phyloP scores from a whole-genome alignment of 2,797 vertebrate genomes.

The Myotis pilosus region DNA sequence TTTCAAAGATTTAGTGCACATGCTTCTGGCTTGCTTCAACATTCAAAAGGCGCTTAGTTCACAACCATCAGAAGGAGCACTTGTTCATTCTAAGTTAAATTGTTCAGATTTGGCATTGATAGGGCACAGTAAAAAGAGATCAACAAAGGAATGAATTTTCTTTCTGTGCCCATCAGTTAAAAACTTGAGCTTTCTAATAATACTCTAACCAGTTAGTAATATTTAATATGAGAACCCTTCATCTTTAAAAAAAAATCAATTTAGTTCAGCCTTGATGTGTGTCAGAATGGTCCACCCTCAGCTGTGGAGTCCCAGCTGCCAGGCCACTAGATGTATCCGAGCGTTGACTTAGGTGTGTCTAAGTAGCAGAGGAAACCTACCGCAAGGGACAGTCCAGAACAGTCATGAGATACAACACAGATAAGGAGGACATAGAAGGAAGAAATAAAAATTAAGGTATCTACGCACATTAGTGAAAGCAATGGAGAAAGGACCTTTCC shows the following conservation, averaged over 20 bases:
- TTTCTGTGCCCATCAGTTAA: constrained; percentile 46
- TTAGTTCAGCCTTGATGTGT: constrained; percentile 95
- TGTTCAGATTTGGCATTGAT: constrained; percentile 62
- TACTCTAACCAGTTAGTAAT: constrained; percentile 60
- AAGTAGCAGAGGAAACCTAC: constrained; percentile 97
- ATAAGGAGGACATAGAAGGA: constrained; percentile 99
- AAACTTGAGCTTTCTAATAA: constrained; percentile 82
- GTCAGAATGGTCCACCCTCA: constrained; percentile 89
- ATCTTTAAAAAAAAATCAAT: constrained; percentile 86
- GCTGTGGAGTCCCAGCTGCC: constrained; percentile 90
- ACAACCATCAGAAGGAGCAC: constrained; percentile 27
- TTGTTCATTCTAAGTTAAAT: constrained; percentile 22
- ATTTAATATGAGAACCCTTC: constrained; percentile 59
- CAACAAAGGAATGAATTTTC: constrained; percentile 49
- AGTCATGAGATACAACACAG: constrained; percentile 99
- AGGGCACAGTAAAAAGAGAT: constrained; percentile 59
- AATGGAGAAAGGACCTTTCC: constrained; percentile 93
- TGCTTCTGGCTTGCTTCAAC: background rate
- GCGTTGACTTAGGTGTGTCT: constrained; percentile 92
- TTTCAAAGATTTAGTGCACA: background rate
- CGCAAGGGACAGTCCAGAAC: constrained; percentile 99
- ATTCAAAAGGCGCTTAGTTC: constrained; percentile 44
- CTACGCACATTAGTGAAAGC: constrained; percentile 90
- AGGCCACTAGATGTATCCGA: constrained; percentile 91
- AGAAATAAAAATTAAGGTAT: constrained; percentile 99